Percentiles rank a stretch among this genome's conserved stretches.
Evolutionary conservation across 2,888 invertebrate genomes (phyloP).

Genomic region (Perizoma affinitatum): DNA sequence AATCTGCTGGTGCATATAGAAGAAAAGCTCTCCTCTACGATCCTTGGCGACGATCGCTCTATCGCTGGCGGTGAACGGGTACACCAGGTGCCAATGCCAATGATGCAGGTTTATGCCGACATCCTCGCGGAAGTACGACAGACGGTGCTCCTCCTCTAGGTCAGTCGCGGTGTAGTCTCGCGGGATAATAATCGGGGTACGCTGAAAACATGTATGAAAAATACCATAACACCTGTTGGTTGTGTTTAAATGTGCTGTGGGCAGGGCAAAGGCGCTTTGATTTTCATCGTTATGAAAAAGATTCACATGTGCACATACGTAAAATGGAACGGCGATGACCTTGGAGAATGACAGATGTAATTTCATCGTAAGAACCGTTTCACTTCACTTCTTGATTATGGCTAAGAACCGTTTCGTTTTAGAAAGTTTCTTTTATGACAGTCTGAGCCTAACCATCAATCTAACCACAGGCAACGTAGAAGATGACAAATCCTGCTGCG

Average conservation of each 20-base stretch:
- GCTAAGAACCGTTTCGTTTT: not conserved
- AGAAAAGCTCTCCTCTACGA: slow-evolving; percentile 91
- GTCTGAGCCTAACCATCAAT: no score
- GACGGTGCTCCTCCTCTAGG: slow-evolving; percentile 90
- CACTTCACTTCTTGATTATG: no score
- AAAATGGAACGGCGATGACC: not conserved
- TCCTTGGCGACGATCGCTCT: slow-evolving; percentile 88
- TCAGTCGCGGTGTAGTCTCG: slow-evolving; percentile 91
- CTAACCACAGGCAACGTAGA: no score
- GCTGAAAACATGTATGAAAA: slow-evolving; percentile 44
- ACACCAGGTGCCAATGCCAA: slow-evolving; percentile 93
- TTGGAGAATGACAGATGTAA: not conserved
- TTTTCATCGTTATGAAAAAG: slow-evolving; percentile 29
- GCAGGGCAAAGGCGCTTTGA: no score
- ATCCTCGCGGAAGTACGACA: slow-evolving; percentile 93
- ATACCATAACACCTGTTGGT: no score
- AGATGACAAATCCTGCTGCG: no score
- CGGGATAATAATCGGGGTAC: slow-evolving; percentile 88
- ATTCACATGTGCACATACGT: not conserved
- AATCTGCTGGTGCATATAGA: slow-evolving; percentile 88
- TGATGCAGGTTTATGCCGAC: slow-evolving; percentile 91
- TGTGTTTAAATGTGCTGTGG: no score
- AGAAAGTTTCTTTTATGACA: not conserved
- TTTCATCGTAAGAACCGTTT: not conserved
- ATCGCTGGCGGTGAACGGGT: slow-evolving; percentile 85